Percentiles rank a stretch among this genome's conserved stretches.
Conservation (phyloP, 1,140 invertebrate genomes). For the Ceratosolen fusciceps region DNA sequence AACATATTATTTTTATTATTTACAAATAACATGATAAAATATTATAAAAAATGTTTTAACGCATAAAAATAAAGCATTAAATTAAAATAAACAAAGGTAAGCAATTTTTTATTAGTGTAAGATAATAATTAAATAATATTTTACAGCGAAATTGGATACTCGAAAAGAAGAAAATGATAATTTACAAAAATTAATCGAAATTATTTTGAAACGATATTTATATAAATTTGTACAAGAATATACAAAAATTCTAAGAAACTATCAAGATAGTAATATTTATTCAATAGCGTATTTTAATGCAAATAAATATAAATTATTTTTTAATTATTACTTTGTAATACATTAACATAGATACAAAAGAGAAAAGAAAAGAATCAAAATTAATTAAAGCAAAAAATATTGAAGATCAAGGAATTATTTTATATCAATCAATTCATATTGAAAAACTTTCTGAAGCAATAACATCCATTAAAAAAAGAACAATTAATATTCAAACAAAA, state of each 20-base stretch:
- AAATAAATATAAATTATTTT: conserved; percentile 13
- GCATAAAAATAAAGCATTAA: too few species aligned
- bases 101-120: neutral
- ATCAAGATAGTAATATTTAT: conserved; percentile 56
- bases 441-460: conserved; percentile 55
- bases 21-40: too few species aligned
- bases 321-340: conserved; percentile 10
- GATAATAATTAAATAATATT: neutral
- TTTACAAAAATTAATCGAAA: conserved; percentile 44
- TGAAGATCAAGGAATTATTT: conserved; percentile 56
- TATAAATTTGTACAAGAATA: conserved; percentile 50
- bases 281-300: neutral
- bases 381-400: conserved; percentile 57
- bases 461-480: conserved; percentile 55
- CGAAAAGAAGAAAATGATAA: conserved; percentile 52
- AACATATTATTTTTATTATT: neutral
- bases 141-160: conserved; percentile 28
- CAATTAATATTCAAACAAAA: conserved; percentile 47
- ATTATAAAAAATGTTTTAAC: too few species aligned
- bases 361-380: conserved; percentile 54
- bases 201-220: conserved; percentile 53
- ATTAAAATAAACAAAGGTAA: too few species aligned
- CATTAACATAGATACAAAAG: conserved; percentile 16
- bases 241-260: conserved; percentile 53
- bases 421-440: conserved; percentile 52